These are phyloP conservation scores for Spheniscus mendiculus DNA, from an alignment of 2,113 vertebrate genomes.

Conservation along the genomic window DNA sequence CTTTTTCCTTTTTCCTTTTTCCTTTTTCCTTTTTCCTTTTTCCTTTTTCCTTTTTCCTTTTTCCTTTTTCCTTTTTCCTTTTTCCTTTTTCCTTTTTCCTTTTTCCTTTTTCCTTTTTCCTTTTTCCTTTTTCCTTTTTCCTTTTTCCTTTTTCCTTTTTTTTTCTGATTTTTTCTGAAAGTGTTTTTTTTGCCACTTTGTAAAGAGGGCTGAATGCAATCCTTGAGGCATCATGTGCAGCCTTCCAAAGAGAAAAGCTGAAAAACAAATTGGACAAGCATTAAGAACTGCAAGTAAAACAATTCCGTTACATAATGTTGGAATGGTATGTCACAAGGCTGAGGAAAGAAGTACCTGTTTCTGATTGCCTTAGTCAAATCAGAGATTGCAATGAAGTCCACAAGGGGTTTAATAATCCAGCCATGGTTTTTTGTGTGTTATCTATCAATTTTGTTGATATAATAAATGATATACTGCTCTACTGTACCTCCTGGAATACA, in stretches of 20 bases:
- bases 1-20: neutral
- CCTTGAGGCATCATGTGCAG: neutral
- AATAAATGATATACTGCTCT: neutral
- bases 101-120: neutral
- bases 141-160: too few species aligned
- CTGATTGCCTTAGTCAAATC: neutral
- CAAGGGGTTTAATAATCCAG: neutral
- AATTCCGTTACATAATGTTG: neutral
- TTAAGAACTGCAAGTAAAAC: slow-evolving; percentile 33
- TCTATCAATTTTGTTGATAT: neutral
- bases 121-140: neutral
- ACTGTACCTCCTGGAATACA: neutral
- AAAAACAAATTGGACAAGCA: slow-evolving; percentile 24
- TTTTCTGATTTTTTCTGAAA: neutral
- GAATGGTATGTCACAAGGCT: neutral
- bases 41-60: neutral
- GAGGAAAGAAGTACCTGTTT: neutral
- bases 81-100: too few species aligned
- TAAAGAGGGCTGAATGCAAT: neutral
- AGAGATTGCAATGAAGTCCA: neutral
- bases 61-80: neutral
- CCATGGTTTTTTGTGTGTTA: neutral
- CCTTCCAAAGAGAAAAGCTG: slow-evolving; percentile 35
- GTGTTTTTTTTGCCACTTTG: neutral
- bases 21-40: neutral